Base-by-base conservation (phyloP, 2,888 invertebrate genomes). In the Drosophila neotestacea region DNA sequence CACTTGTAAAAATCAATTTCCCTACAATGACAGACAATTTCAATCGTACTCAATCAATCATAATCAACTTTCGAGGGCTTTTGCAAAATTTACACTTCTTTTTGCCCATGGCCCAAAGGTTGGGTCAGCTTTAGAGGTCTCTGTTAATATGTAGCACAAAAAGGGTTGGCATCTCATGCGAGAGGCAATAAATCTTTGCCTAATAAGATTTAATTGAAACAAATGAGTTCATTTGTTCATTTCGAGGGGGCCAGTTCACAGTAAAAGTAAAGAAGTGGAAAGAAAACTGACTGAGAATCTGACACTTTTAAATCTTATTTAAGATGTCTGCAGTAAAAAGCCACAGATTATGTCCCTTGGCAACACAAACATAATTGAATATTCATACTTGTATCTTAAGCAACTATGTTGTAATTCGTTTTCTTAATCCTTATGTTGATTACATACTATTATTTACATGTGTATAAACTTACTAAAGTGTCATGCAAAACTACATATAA, bases 171-270 rank as follows among this genome's bases (percentile, higher is more conserved):
- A 67, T 63, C 69, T 73, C 80, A 76, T 73, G 83, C 78, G 69
- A 62, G 67, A 64, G 65, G 80, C 83, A 83, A 83, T 83, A 85
- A 83, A 83, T 83, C 85, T 83, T 76, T 63, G 63, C 56, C 70
- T 83, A 78, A 85, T 80, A 80, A 69, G 85, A 83, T 83, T 80
- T 85, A 83, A 83, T 83, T 82, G 73, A 83, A 83, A 85, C 83
- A 83, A 83, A 83, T 83, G 83, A 83, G 83, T 80, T 80, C 83
- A 83, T 85, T 85, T 83, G 72, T 68, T 9, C 30, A 22, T 22
- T 22, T 22, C 22, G 22, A 34, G 34, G 10, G 13, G 48, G 64
- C 74, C 70, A 59, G 55, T 61, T 46, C 47, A 42, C 48, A 52
- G 22, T 54, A 60, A 48, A 56, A 51, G 32, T 27, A 32, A 50